Conservation (phyloP, 2,797 vertebrate species). For the Helicolenus hilgendorfi region DNA sequence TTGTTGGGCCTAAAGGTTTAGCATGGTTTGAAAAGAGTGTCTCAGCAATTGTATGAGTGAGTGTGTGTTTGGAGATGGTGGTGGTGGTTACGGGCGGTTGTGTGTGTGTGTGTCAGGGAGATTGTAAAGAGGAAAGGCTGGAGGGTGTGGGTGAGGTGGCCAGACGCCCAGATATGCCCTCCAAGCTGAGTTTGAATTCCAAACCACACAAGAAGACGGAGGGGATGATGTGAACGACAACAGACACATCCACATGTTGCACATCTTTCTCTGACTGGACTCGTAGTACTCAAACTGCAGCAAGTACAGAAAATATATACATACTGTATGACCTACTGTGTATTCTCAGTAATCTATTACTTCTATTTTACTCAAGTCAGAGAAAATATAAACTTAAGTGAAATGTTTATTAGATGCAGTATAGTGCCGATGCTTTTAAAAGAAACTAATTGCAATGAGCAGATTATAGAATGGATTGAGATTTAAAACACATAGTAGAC, state of each 20-base stretch:
- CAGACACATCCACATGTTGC: constrained; percentile 28
- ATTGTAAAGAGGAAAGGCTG: constrained; percentile 75
- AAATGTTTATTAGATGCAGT: neutral
- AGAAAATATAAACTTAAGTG: neutral
- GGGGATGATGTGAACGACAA: constrained; percentile 53
- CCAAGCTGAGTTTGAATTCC: constrained; percentile 72
- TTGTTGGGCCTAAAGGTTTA: constrained; percentile 86
- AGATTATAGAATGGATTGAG: neutral
- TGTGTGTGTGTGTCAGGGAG: constrained; percentile 53
- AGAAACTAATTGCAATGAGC: neutral
- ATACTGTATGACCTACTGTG: neutral
- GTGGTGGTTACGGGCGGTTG: constrained; percentile 3
- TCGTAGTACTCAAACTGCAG: neutral
- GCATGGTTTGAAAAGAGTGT: constrained; percentile 86
- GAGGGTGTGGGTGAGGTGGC: constrained; percentile 70
- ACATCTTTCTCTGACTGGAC: constrained; percentile 11
- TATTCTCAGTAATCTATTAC: neutral
- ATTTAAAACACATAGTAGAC: neutral
- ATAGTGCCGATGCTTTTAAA: neutral
- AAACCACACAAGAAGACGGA: constrained; percentile 80
- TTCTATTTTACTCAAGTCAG: neutral
- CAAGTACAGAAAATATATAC: neutral
- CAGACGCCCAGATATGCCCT: constrained; percentile 72
- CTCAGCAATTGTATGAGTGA: constrained; percentile 73
- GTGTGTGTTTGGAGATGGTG: constrained; percentile 28